Evolutionary conservation across 23 tunicate genomes (phyloP).

Genomic region (Phallusia fumigata): DNA sequence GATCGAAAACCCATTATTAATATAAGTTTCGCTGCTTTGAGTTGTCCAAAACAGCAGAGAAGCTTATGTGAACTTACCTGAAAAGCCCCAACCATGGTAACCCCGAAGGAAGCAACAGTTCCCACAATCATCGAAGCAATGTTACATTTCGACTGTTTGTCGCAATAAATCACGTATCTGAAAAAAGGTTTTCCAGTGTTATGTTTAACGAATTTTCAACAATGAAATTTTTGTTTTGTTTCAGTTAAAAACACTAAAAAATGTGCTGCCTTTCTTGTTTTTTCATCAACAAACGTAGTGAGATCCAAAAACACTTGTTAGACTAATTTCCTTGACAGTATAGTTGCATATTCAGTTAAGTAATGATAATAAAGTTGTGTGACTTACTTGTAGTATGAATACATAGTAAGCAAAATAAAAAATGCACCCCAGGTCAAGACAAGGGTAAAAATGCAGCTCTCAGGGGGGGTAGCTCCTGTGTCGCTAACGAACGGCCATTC

Average conservation of each 20-base stretch:
- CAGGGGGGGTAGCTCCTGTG: conserved; percentile 15
- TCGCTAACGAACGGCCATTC: conserved; percentile 27
- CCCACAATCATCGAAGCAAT: conserved; percentile 32
- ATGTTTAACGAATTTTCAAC: too few relatives aligned
- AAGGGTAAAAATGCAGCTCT: conserved; percentile 25
- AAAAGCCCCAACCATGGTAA: conserved; percentile 39
- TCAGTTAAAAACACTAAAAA: too few relatives aligned
- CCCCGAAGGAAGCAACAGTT: conserved; percentile 20
- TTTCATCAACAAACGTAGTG: too few relatives aligned
- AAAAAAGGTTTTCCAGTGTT: neutral
- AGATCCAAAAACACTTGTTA: too few relatives aligned
- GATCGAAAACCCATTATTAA: neutral
- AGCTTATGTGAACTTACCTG: conserved; percentile 34
- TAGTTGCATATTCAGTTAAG: neutral
- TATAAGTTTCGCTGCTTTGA: too few relatives aligned
- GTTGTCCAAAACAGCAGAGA: too few relatives aligned
- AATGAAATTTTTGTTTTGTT: too few relatives aligned
- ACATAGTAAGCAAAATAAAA: neutral
- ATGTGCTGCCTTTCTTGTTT: too few relatives aligned
- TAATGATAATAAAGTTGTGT: too few relatives aligned
- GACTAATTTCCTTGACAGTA: neutral
- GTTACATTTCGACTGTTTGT: neutral
- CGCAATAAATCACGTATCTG: neutral
- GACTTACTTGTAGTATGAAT: conserved; percentile 16
- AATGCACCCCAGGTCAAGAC: conserved; percentile 19